Conservation (phyloP, 2,888 invertebrate species). For the Drosophila demipolita region DNA sequence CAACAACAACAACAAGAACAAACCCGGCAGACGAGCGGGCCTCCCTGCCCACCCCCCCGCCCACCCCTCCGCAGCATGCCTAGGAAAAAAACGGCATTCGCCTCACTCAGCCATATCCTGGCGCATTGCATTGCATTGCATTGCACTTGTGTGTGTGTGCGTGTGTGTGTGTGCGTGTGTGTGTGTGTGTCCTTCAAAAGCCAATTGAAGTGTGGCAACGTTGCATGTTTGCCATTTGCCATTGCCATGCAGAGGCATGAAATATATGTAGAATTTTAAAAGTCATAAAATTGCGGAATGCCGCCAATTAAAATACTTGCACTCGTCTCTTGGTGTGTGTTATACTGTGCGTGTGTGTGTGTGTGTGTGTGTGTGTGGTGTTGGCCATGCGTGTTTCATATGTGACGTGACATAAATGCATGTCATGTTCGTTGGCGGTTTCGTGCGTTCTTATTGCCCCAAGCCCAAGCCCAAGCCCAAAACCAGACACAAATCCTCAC, state of each 20-base stretch:
- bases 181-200: conserved; percentile 67
- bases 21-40: conserved; percentile 47
- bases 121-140: conserved; percentile 1
- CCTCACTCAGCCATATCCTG: conserved; percentile 55
- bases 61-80: neutral
- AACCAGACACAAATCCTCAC: neutral
- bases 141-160: conserved; percentile 15
- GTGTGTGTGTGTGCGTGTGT: conserved; percentile 30
- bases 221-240: conserved; percentile 60
- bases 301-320: conserved; percentile 84
- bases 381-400: conserved; percentile 72
- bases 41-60: neutral
- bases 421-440: conserved; percentile 81
- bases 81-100: neutral
- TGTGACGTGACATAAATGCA: conserved; percentile 84
- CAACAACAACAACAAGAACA: conserved; percentile 62
- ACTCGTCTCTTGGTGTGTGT: conserved; percentile 36
- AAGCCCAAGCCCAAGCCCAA: neutral
- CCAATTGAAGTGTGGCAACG: conserved; percentile 78
- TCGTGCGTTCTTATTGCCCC: conserved; percentile 56
- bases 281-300: conserved; percentile 84
- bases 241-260: conserved; percentile 60
- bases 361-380: conserved; percentile 34
- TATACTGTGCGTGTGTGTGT: conserved; percentile 12
- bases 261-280: conserved; percentile 82